A percentile compares a stretch with the other conserved stretches of the same genome.
These are phyloP conservation scores for Hoplias malabaricus DNA, from an alignment of 2,113 vertebrate genomes.

Conservation along the genomic window DNA sequence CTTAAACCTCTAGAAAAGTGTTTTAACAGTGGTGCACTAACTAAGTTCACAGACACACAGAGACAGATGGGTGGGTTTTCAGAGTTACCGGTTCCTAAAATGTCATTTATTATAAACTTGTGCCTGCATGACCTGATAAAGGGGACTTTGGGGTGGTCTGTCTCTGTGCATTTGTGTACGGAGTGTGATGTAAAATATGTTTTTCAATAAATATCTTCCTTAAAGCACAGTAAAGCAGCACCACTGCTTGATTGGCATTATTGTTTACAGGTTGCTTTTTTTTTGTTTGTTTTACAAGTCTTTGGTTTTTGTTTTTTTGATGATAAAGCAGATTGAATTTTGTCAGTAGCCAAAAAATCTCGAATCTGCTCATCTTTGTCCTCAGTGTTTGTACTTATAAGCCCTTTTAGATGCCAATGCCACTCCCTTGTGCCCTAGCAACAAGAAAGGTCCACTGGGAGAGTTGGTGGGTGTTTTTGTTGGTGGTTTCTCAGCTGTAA, in stretches of 20 bases:
- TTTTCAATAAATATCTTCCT: constrained; percentile 20
- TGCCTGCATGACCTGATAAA: constrained; percentile 6
- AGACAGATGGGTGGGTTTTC: neutral
- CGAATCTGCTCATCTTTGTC: constrained; percentile 31
- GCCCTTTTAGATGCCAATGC: constrained; percentile 49
- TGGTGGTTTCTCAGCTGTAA: constrained; percentile 50
- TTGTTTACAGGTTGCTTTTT: neutral
- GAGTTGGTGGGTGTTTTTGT: constrained; percentile 61
- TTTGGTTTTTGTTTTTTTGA: neutral
- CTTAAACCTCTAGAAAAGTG: neutral
- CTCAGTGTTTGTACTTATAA: constrained; percentile 44
- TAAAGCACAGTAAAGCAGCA: neutral
- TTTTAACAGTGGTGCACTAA: neutral
- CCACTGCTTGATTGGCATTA: neutral
- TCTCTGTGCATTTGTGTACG: neutral
- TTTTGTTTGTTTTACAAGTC: neutral
- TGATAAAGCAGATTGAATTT: neutral
- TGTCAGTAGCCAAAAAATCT: neutral
- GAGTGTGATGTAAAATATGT: constrained; percentile 2
- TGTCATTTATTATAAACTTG: constrained; percentile 20
- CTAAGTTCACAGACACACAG: neutral
- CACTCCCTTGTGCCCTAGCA: constrained; percentile 66
- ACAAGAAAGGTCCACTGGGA: constrained; percentile 55
- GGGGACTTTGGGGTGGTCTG: neutral
- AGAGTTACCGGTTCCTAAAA: neutral